Evolutionary conservation across 2,888 invertebrate genomes (phyloP).

Genomic region (Tachystola acroxantha): DNA sequence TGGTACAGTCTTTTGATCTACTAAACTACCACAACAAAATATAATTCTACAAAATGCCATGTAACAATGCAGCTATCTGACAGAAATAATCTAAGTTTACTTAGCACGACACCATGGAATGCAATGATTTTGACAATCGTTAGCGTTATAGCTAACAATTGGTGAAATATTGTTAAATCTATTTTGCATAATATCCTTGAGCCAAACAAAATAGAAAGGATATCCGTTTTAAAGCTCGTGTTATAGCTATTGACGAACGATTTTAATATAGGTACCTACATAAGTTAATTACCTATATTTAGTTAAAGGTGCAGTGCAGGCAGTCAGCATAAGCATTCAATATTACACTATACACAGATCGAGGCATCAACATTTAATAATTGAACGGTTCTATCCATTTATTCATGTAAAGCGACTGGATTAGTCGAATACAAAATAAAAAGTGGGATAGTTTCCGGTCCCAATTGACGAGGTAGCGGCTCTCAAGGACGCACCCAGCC

Average conservation of each 20-base stretch:
- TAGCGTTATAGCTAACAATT: conserved; percentile 18
- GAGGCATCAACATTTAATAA: too few relatives aligned
- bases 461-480: conserved; percentile 33
- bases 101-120: conserved; percentile 6
- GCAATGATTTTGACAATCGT: conserved; percentile 7
- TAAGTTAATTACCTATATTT: too few relatives aligned
- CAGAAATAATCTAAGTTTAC: conserved; percentile 2
- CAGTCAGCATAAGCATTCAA: too few relatives aligned
- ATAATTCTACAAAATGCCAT: too few relatives aligned
- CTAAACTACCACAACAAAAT: too few relatives aligned
- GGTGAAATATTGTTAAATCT: conserved; percentile 44
- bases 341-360: too few relatives aligned
- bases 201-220: conserved; percentile 68
- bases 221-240: conserved; percentile 71
- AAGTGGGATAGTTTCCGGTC: conserved; percentile 55
- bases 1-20: too few relatives aligned
- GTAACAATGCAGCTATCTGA: too few relatives aligned
- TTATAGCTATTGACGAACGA: conserved; percentile 1
- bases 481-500: conserved; percentile 67
- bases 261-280: too few relatives aligned
- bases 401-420: too few relatives aligned
- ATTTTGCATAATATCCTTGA: conserved; percentile 64
- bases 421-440: conserved; percentile 19
- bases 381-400: too few relatives aligned
- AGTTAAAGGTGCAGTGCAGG: too few relatives aligned